A percentile compares a stretch with the other conserved stretches of the same genome.
These are phyloP conservation scores for Raillietiella orientalis DNA, from an alignment of 2,888 invertebrate species.

Conservation along the genomic window DNA sequence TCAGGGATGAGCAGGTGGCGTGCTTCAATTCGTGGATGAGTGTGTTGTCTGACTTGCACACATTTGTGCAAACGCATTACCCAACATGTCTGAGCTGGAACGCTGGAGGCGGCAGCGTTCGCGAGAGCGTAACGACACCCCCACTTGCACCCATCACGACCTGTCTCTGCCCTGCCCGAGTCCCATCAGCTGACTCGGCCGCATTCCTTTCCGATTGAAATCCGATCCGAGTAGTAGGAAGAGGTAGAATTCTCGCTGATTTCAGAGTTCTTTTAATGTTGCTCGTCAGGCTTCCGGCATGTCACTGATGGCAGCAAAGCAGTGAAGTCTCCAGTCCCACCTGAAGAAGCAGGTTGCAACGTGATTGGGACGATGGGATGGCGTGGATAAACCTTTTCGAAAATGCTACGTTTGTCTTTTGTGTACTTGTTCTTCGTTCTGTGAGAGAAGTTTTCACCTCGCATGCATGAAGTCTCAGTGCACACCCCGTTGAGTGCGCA, in stretches of 20 bases:
- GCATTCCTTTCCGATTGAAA: constrained; percentile 85
- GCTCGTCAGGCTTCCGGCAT: constrained; percentile 12
- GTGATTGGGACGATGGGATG: too few species aligned
- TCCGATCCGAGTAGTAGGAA: constrained; percentile 63
- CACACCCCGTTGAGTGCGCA: too few species aligned
- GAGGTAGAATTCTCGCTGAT: constrained; percentile 10
- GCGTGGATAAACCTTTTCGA: too few species aligned
- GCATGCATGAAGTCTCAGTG: too few species aligned
- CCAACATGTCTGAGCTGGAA: constrained; percentile 91
- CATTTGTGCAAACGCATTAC: constrained; percentile 71
- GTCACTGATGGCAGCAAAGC: constrained; percentile 91
- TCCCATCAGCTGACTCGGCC: too few species aligned
- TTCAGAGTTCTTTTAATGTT: too few species aligned
- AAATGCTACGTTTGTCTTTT: too few species aligned
- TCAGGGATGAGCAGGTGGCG: constrained; percentile 51
- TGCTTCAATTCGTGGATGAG: constrained; percentile 85
- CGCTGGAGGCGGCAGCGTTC: constrained; percentile 9
- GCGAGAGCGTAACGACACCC: constrained; percentile 14
- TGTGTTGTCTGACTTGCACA: constrained; percentile 49
- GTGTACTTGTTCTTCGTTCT: too few species aligned
- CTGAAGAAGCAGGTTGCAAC: too few species aligned
- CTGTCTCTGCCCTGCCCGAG: too few species aligned
- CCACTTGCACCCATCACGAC: constrained; percentile 22
- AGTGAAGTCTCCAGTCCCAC: constrained; percentile 75
- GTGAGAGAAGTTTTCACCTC: too few species aligned